Evolutionary conservation across 2,797 vertebrate genomes (phyloP), one percentile per base, ranked within the genome.

Genomic region (Dicrostonyx torquatus): DNA sequence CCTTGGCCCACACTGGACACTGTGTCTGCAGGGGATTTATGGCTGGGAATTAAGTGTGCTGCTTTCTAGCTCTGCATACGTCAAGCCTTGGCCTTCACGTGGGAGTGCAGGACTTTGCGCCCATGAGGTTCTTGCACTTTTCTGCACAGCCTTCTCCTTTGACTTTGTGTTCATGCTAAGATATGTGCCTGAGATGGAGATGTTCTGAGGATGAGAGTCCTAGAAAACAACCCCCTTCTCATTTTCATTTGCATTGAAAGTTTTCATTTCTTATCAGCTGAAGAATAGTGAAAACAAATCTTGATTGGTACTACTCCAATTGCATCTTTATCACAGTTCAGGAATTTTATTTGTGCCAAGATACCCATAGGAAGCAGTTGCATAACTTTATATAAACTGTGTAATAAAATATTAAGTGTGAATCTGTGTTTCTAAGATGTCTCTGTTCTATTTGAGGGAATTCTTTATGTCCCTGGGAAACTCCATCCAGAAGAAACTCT

Each of bases 211-310:
- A 85, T 29, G 6, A n/a, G 66, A 80, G 88, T 87, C 31, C 43
- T 31, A 14, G 40, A 29, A 85, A 92, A 72, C 24, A 75, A 6
- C 22, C 4, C 64, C 20, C 73, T 83, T 76, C 29, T 70, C 20
- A 53, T 93, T 96, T 93, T 68, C 17, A 53, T 93, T 88, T 70
- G 10, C 53, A 60, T 62, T 82, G 76, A 89, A 64, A 70, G 77
- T 9, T 92, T 94, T 85, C 53, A 43, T 87, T 80, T 96, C 24
- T 92, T 66, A 58, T 50, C 1, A 34, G 22, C 2, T 62, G 40
- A 73, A 89, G 24, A 84, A 91, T 11, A 76, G 34, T 96, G 79
- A 92, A 87, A 87, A 91, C n/a, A 45, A 80, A 89, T 82, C 20
- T 85, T 66, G 50, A 84, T 66, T 68, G 40, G n/a, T 55, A 53